Conservation (phyloP, 2,888 invertebrate genomes). For the Unio pictorum region DNA sequence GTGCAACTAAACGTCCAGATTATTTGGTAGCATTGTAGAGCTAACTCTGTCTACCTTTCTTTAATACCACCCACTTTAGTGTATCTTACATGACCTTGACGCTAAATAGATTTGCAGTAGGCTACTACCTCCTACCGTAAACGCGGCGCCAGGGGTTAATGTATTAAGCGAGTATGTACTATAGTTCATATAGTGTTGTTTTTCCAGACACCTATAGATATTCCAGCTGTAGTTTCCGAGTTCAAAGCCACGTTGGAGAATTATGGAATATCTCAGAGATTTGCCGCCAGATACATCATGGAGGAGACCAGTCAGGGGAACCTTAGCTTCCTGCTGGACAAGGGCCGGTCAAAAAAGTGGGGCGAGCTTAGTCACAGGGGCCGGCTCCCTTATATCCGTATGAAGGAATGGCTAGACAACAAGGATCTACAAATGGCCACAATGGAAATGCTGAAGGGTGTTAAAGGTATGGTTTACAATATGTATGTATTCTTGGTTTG, state of each 20-base stretch:
- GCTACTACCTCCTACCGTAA: too few relatives aligned
- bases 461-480: slow-evolving; percentile 14
- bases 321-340: slow-evolving; percentile 48
- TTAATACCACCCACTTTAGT: too few relatives aligned
- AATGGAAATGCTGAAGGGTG: slow-evolving; percentile 31
- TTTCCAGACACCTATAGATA: slow-evolving; percentile 36
- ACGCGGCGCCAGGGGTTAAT: too few relatives aligned
- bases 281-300: slow-evolving; percentile 47
- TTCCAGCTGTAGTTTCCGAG: slow-evolving; percentile 38
- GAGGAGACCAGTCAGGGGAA: slow-evolving; percentile 51
- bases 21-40: too few relatives aligned
- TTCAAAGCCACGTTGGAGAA: slow-evolving; percentile 40
- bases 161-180: too few relatives aligned
- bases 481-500: too few relatives aligned
- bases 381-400: slow-evolving; percentile 43
- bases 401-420: slow-evolving; percentile 46
- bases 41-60: too few relatives aligned
- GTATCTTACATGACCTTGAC: too few relatives aligned
- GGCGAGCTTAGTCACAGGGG: slow-evolving; percentile 41
- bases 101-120: too few relatives aligned
- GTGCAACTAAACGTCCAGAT: too few relatives aligned
- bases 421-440: slow-evolving; percentile 37
- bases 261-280: slow-evolving; percentile 46
- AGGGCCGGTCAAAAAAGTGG: slow-evolving; percentile 42
- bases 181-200: neutral